Conservation (phyloP, 2,888 invertebrate species). For the Silvanus unidentatus region DNA sequence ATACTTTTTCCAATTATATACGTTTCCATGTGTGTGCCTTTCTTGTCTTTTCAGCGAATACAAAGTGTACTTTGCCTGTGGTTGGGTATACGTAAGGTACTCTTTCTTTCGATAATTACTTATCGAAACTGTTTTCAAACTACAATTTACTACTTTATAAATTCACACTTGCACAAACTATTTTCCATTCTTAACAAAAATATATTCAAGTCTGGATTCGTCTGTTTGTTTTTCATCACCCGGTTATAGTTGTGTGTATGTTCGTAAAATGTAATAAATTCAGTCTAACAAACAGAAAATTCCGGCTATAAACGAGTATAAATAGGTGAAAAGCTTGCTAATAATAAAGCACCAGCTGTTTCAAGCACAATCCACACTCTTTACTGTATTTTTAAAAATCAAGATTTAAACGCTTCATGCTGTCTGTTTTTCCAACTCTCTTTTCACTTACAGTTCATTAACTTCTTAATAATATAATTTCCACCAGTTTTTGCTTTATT, state of each 20-base stretch:
- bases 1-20: constrained; percentile 14
- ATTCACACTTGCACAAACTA: constrained; percentile 2
- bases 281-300: constrained; percentile 23
- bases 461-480: constrained; percentile 12
- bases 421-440: constrained; percentile 1
- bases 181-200: neutral
- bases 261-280: no score
- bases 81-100: constrained; percentile 81
- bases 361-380: constrained; percentile 30
- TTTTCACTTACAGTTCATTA: constrained; percentile 16
- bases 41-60: constrained; percentile 61
- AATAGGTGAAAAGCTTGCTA: constrained; percentile 30
- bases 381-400: constrained; percentile 11
- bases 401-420: constrained; percentile 25
- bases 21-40: constrained; percentile 29
- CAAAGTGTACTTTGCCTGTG: constrained; percentile 81
- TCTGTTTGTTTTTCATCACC: no score
- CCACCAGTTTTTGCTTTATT: constrained; percentile 3
- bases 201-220: no score
- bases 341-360: constrained; percentile 34
- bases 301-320: constrained; percentile 25
- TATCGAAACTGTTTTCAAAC: constrained; percentile 5
- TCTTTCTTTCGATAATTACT: constrained; percentile 36
- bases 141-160: constrained; percentile 3
- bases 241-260: no score